Base-by-base conservation (phyloP, 2,113 vertebrate species). In the Tachycineta bicolor region DNA sequence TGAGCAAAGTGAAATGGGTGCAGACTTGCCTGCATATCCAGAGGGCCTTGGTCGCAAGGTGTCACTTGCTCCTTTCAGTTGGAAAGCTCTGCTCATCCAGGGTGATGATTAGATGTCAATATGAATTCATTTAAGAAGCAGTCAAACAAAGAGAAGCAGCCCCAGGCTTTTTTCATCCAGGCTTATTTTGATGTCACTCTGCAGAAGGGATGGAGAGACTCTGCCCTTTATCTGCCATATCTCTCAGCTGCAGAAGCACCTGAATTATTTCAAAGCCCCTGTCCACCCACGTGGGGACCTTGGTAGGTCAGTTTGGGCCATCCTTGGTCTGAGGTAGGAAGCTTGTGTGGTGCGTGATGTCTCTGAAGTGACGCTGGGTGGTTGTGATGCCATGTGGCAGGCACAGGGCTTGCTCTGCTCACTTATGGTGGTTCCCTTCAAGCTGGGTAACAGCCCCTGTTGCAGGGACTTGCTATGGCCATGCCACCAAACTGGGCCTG, bases 241-340 rank as follows among this genome's bases (percentile, higher is more conserved):
- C 14, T 46, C 81, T 70, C 16, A 25, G 43, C 55, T 81, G 6
- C 49, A 68, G 34, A 83, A 47, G 21, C 2, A 5, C 34, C 43
- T 37, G 34, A 1, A 2, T 67, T 58, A 2, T 70, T 87, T 46
- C 4, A 5, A 63, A 84, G 43, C 46, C 22, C 8, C 10, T 2
- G 2, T 39, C 52, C 6, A 11, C 11, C 29, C 3, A 0, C 0
- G 2, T 5, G 3, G 28, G 31, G 41, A n/a, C n/a, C 14, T 4
- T 3, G 31, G 15, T 7, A 21, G 33, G 28, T 41, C n/a, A 10
- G 11, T 71, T 47, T 26, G 82, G 53, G 13, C 62, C 4, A 1
- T 1, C 1, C 43, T 90, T 67, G 14, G 24, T 69, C 49, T 25
- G 34, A 60, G 23, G 23, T 33, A 8, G 63, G 49, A 63, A 9